Evolutionary conservation across 2,888 invertebrate species (phyloP), one percentile per base, ranked within the genome.

Genomic region (Iphiclides podalirius): DNA sequence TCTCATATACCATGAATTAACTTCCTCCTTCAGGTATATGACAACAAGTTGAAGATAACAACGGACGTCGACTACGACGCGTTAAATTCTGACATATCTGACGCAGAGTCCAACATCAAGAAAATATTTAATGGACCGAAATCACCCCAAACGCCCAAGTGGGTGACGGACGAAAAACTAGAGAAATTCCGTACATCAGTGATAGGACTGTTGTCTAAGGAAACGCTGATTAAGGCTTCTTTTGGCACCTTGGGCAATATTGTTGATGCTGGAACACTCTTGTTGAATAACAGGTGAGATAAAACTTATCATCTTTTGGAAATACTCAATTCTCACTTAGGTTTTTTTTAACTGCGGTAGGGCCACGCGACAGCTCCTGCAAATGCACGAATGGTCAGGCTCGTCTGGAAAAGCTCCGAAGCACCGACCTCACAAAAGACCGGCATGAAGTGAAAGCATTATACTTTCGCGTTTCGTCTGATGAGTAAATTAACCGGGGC

Each of bases 221-320:
- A 84, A 49, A 69, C 74, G 0, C 36, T 86, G 16, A 80, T 79
- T 0, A 87, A 78, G 55, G 61, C 81, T 4, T 63, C 73, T 0
- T 89, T 89, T 61, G 81, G 82, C 0, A 28, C 79, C 0, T 23
- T 87, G 4, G 72, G 66, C 23, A 89, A 89, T 55, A 41, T 72
- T 2, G 76, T 86, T 0, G 89, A 89, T 58, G 85, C 76, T 47
- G 75, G 78, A 0, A 89, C 87, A 0, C 55, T 89, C 53, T 85
- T 81, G 54, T 64, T 86, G 42, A 86, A 89, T 62, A 77, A 64
- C 45, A 83, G 80, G 89, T 88, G 57, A 60, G 61, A 44, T 33
- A 13, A 23, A 1, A 34, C 16, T 28, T 35, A n/a, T 20, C 20
- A n/a, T n/a, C n/a, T n/a, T n/a, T n/a, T n/a, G n/a, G n/a, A n/a